phyloP scores from a whole-genome alignment of 2,797 vertebrate species.

The Phyllotis vaccarum region DNA sequence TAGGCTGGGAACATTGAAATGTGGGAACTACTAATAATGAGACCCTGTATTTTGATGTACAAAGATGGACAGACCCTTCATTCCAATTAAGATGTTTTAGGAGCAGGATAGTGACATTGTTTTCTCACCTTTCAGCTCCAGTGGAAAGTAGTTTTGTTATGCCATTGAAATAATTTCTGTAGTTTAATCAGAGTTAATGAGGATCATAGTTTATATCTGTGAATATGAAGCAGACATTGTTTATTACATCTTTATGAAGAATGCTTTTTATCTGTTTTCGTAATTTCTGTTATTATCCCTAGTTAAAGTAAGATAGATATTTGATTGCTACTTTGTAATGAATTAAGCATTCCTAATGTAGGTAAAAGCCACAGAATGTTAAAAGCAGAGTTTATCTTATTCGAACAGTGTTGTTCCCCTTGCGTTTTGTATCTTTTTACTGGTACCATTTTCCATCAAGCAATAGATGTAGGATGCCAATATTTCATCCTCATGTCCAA shows the following conservation, averaged over 20 bases:
- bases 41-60: background rate
- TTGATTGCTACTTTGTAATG: background rate
- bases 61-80: background rate
- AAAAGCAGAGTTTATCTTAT: background rate
- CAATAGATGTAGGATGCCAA: background rate
- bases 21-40: background rate
- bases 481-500: background rate
- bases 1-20: background rate
- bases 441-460: background rate
- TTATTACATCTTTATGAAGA: conserved; percentile 40
- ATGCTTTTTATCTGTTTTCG: conserved; percentile 36
- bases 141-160: background rate
- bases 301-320: background rate
- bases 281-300: background rate
- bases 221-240: background rate
- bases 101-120: background rate
- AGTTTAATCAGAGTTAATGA: conserved; percentile 17
- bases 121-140: background rate
- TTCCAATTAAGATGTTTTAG: background rate
- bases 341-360: conserved; percentile 18
- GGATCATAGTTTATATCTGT: background rate
- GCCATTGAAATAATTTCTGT: background rate
- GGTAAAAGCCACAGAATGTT: background rate
- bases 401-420: background rate
- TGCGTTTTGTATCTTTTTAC: conserved; percentile 10